These are phyloP conservation scores for Euura lappo DNA, from an alignment of 1,140 invertebrate species.

Conservation along the genomic window DNA sequence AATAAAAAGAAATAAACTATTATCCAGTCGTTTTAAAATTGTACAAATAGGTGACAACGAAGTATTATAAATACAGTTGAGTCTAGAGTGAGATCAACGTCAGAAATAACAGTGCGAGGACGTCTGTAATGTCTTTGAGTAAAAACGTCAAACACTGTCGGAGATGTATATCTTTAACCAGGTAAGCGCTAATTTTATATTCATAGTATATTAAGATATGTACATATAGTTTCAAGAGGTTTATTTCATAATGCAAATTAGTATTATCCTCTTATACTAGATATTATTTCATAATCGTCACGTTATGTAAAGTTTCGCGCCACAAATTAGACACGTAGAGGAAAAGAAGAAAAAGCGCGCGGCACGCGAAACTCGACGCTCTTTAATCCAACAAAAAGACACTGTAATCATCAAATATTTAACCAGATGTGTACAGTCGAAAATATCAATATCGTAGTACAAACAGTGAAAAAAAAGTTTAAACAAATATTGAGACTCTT, in stretches of 20 bases:
- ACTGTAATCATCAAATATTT: too few species aligned
- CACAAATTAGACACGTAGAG: too few species aligned
- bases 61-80: not conserved
- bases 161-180: slow-evolving; percentile 30
- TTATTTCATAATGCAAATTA: too few species aligned
- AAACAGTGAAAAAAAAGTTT: too few species aligned
- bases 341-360: too few species aligned
- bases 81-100: not conserved
- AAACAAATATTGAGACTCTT: too few species aligned
- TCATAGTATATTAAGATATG: not conserved
- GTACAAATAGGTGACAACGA: not conserved
- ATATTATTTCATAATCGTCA: not conserved
- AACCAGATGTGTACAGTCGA: too few species aligned
- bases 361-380: too few species aligned
- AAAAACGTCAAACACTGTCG: slow-evolving; percentile 35
- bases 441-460: too few species aligned
- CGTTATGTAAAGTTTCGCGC: not conserved
- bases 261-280: not conserved
- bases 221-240: not conserved
- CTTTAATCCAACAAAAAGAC: too few species aligned
- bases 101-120: not conserved
- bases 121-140: slow-evolving; percentile 37
- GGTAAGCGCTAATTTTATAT: slow-evolving; percentile 17
- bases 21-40: not conserved
- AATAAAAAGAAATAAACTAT: too few species aligned